These are phyloP conservation scores for Eristalis intricaria DNA, from an alignment of 2,888 invertebrate species.

Conservation along the genomic window DNA sequence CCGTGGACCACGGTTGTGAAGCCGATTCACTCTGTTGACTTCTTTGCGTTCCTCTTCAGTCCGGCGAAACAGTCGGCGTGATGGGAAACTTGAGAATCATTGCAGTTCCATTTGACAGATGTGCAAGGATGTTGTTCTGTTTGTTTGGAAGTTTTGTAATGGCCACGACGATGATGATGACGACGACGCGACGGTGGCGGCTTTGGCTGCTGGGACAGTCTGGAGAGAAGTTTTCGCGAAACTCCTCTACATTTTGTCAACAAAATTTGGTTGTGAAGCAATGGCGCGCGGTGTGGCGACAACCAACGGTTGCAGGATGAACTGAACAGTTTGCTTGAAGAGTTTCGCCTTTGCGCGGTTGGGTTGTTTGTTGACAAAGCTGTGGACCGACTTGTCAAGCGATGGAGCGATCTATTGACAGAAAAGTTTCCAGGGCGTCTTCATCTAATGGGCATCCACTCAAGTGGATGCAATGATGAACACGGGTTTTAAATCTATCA, in stretches of 20 bases:
- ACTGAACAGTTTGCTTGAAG: background rate
- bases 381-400: background rate
- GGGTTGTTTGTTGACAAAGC: background rate
- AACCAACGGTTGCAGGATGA: no score
- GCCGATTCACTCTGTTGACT: background rate
- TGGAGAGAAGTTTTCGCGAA: background rate
- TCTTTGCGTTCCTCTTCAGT: background rate
- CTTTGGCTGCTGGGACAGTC: background rate
- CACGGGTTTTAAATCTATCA: background rate
- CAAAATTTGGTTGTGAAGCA: background rate
- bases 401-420: no score
- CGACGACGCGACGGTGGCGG: background rate
- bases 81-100: background rate
- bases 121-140: slow-evolving; percentile 4
- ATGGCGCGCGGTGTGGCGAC: background rate
- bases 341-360: background rate
- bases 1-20: background rate
- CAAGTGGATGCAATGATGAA: background rate
- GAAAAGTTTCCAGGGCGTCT: background rate
- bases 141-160: background rate
- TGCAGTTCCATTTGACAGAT: slow-evolving; percentile 1
- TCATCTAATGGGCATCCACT: background rate
- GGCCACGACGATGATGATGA: background rate
- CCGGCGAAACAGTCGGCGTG: background rate
- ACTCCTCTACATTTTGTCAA: background rate